These are phyloP conservation scores for Otis tarda DNA, from an alignment of 2,113 vertebrate species.

Conservation along the genomic window DNA sequence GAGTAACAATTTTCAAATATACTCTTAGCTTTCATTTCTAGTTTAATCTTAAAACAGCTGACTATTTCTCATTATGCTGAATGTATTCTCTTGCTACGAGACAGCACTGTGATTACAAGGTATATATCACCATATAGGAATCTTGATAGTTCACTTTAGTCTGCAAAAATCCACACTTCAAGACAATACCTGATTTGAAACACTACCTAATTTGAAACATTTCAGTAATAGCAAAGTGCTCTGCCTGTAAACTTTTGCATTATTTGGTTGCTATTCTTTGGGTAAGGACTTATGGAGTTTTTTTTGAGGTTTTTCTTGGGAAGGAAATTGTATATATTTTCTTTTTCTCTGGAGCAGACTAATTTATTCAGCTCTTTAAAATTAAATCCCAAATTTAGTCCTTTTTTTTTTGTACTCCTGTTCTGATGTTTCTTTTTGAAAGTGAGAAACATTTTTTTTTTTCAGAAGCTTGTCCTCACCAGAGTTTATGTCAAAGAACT, in stretches of 20 bases:
- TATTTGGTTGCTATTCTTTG: background rate
- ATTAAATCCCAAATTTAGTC: background rate
- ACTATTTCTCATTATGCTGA: background rate
- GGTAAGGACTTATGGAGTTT: background rate
- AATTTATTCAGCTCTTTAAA: background rate
- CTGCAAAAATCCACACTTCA: background rate
- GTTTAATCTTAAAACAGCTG: conserved; percentile 22
- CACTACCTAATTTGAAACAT: background rate
- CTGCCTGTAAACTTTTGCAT: background rate
- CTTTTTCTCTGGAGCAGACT: background rate
- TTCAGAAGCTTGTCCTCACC: background rate
- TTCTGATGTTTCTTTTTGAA: background rate
- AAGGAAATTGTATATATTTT: too few species aligned
- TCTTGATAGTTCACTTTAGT: background rate
- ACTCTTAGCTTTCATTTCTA: background rate
- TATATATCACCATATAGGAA: background rate
- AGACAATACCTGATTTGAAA: background rate
- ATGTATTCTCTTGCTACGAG: background rate
- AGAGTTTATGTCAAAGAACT: background rate
- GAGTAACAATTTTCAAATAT: background rate
- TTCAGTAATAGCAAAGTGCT: background rate
- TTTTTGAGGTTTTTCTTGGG: background rate
- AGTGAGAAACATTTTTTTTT: background rate
- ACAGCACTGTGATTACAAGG: background rate
- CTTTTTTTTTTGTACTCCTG: background rate